Evolutionary conservation across 1,140 invertebrate species (phyloP).

Genomic region (Euwallacea similis): DNA sequence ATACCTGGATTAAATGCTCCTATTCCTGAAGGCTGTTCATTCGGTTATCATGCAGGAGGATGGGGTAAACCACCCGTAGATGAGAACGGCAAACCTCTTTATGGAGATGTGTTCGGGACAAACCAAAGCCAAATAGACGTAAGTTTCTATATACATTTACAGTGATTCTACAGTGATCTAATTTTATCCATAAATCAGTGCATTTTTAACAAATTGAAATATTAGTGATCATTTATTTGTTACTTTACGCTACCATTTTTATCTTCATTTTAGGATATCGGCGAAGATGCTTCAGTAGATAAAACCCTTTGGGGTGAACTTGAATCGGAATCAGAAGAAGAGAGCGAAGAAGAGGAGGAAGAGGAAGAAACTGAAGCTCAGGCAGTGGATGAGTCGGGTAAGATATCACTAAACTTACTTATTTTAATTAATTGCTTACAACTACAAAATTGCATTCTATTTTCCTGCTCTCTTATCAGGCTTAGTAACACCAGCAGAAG

Average conservation of each 20-base stretch:
- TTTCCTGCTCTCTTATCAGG: constrained; percentile 10
- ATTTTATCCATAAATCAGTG: neutral
- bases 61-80: constrained; percentile 99
- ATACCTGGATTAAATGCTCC: constrained; percentile 93
- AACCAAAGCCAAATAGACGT: constrained; percentile 65
- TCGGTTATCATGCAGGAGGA: constrained; percentile 98
- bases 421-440: neutral
- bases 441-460: neutral
- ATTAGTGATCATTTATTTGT: neutral
- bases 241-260: neutral
- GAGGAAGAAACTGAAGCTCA: constrained; percentile 70
- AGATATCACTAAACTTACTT: neutral
- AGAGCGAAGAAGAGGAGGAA: constrained; percentile 84
- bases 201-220: no score
- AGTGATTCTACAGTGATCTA: constrained; percentile 2
- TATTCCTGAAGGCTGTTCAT: constrained; percentile 94
- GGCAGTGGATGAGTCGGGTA: constrained; percentile 59
- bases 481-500: constrained; percentile 80
- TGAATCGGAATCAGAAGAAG: constrained; percentile 93
- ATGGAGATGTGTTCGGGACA: constrained; percentile 97
- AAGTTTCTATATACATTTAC: constrained; percentile 44
- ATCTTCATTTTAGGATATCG: constrained; percentile 59
- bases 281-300: constrained; percentile 89
- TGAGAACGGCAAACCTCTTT: constrained; percentile 95
- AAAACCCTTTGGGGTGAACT: constrained; percentile 95